phyloP scores from a whole-genome alignment of 2,797 vertebrate genomes.

The Garrulus glandarius region DNA sequence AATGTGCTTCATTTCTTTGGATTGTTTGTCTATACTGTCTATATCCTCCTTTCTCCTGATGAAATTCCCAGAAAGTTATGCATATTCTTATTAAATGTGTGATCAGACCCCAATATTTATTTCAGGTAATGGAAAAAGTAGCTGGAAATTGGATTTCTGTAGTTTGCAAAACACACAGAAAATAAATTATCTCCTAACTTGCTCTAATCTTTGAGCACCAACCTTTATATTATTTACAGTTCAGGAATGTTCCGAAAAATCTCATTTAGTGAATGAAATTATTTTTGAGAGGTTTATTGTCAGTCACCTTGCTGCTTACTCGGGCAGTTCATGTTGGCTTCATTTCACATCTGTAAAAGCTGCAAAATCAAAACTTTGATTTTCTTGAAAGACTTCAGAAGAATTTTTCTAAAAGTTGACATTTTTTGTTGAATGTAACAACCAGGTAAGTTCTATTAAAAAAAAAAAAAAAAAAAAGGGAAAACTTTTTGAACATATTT shows the following conservation, averaged over 20 bases:
- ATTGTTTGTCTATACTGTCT: not conserved
- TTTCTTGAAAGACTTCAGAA: not conserved
- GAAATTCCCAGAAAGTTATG: not conserved
- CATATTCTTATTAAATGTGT: conserved; percentile 40
- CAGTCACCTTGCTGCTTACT: not conserved
- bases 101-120: conserved; percentile 47
- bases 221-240: conserved; percentile 48
- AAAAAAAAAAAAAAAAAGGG: not conserved
- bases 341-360: not conserved
- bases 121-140: conserved; percentile 61
- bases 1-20: not conserved
- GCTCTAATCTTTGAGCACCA: conserved; percentile 34
- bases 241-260: conserved; percentile 19
- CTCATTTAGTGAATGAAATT: conserved; percentile 42
- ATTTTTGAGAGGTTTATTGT: conserved; percentile 41
- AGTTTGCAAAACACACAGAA: conserved; percentile 48
- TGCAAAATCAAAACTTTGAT: not conserved
- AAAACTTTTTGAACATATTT: not conserved
- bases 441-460: not conserved
- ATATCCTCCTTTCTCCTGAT: not conserved
- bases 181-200: conserved; percentile 45
- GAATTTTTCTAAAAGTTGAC: not conserved
- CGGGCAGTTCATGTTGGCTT: not conserved
- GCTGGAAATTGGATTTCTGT: conserved; percentile 56
- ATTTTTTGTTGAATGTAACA: not conserved